A percentile compares a stretch with the other conserved stretches of the same genome.
Evolutionary conservation across 2,888 invertebrate species (phyloP).

Genomic region (Lepidonotus clava): DNA sequence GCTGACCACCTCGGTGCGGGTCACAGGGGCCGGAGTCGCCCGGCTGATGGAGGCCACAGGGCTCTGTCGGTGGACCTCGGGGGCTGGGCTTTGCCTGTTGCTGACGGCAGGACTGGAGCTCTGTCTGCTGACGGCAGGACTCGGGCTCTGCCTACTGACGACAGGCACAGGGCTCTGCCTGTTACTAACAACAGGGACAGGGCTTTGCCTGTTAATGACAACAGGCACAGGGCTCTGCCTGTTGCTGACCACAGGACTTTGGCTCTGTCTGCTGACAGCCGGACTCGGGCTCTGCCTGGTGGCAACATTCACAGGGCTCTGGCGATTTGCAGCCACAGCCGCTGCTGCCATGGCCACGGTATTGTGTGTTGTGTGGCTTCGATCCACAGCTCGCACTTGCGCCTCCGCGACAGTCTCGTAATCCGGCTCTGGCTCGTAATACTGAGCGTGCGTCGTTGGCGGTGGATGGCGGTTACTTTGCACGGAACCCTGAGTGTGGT

Average conservation of each 20-base stretch:
- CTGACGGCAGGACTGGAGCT: neutral
- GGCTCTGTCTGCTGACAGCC: neutral
- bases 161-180: neutral
- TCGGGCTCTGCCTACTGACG: neutral
- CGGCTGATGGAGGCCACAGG: neutral
- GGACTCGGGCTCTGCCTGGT: neutral
- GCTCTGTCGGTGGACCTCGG: neutral
- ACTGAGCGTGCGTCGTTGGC: neutral
- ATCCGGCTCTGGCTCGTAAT: constrained; percentile 60
- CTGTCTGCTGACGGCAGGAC: neutral
- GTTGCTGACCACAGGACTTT: neutral
- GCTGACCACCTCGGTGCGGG: neutral
- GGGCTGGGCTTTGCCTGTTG: neutral
- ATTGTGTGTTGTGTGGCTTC: neutral
- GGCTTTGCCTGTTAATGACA: neutral
- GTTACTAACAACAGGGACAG: neutral
- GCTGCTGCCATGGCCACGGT: neutral
- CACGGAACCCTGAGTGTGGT: constrained; percentile 64
- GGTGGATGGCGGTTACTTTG: constrained; percentile 65
- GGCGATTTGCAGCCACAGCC: neutral
- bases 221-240: neutral
- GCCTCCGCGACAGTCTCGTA: constrained; percentile 29
- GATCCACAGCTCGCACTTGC: neutral
- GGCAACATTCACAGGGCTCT: neutral
- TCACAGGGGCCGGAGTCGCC: neutral